Conservation (phyloP, 2,113 vertebrate species). For the Shinisaurus crocodilurus region DNA sequence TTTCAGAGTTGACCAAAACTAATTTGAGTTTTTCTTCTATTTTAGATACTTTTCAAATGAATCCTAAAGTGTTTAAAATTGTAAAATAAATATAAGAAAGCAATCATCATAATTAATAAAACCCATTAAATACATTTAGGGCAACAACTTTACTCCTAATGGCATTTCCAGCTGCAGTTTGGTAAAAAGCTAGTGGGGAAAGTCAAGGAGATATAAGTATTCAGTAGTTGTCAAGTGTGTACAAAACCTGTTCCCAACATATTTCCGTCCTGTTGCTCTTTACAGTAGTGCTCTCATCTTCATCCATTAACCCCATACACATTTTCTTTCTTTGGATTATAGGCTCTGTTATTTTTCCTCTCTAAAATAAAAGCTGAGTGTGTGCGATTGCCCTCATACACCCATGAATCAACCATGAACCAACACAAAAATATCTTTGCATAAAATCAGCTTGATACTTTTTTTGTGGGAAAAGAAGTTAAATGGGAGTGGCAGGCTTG, state of each 20-base stretch:
- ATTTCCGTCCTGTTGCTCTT: not conserved
- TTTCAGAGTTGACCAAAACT: not conserved
- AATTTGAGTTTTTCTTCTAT: too few relatives aligned
- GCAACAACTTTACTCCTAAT: not conserved
- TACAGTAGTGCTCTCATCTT: not conserved
- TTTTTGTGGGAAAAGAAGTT: not conserved
- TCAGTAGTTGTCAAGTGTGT: not conserved
- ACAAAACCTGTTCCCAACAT: too few relatives aligned
- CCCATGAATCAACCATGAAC: not conserved
- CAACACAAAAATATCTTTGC: too few relatives aligned
- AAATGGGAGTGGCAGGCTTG: not conserved
- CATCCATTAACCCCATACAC: not conserved
- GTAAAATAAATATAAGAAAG: not conserved
- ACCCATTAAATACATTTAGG: too few relatives aligned
- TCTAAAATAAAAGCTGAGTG: not conserved
- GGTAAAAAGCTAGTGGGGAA: too few relatives aligned
- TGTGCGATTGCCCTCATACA: not conserved
- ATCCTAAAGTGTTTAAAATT: not conserved
- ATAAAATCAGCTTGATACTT: not conserved
- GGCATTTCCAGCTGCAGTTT: not conserved
- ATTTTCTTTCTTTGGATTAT: not conserved
- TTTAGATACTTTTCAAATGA: not conserved
- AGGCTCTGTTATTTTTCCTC: not conserved
- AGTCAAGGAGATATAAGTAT: not conserved
- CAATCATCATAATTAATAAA: not conserved